Percentiles rank a stretch among this genome's conserved stretches.
phyloP scores from a whole-genome alignment of 2,113 vertebrate genomes.

The Leiothrix lutea region DNA sequence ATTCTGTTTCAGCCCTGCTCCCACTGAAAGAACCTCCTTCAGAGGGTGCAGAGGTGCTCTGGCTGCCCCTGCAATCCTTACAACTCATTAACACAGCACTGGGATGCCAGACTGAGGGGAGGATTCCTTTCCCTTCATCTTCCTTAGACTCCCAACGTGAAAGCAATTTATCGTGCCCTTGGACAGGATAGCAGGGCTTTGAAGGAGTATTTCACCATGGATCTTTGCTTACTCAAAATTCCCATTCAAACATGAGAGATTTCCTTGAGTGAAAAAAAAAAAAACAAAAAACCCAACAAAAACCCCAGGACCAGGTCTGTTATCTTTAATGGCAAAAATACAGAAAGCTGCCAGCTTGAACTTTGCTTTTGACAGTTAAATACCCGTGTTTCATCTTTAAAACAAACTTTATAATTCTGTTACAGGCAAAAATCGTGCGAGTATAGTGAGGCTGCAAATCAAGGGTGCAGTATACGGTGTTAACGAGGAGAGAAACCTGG shows the following conservation, averaged over 20 bases:
- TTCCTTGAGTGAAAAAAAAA: neutral
- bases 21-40: neutral
- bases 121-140: slow-evolving; percentile 49
- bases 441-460: slow-evolving; percentile 18
- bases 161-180: slow-evolving; percentile 43
- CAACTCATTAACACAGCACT: slow-evolving; percentile 5
- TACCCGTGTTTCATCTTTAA: neutral
- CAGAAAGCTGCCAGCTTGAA: neutral
- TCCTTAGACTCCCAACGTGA: neutral
- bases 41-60: neutral
- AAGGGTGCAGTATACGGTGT: neutral
- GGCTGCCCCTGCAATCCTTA: neutral
- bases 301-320: neutral
- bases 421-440: neutral
- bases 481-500: slow-evolving; percentile 24
- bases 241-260: neutral
- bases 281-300: neutral
- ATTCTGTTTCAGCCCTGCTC: neutral
- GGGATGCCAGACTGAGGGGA: slow-evolving; percentile 47
- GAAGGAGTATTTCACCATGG: neutral
- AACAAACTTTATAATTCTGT: neutral
- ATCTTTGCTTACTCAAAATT: slow-evolving; percentile 6
- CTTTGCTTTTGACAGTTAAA: neutral
- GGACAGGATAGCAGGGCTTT: neutral
- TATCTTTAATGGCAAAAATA: neutral